A percentile compares a stretch with the other conserved stretches of the same genome.
These are phyloP conservation scores for Micronycteris hirsuta DNA, from an alignment of 2,113 vertebrate genomes.

Conservation along the genomic window DNA sequence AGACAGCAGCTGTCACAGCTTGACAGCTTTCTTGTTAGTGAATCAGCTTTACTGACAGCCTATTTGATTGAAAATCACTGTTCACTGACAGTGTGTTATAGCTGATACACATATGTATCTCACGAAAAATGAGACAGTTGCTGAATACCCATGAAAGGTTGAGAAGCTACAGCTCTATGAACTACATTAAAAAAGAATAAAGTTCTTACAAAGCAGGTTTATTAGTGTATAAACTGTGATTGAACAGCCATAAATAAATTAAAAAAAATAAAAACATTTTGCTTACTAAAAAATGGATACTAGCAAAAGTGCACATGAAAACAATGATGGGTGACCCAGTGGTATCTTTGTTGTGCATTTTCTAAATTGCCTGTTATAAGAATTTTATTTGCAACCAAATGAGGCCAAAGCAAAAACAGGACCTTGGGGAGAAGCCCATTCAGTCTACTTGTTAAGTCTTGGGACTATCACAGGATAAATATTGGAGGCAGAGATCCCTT, in stretches of 20 bases:
- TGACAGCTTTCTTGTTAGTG: constrained; percentile 84
- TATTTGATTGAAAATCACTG: constrained; percentile 82
- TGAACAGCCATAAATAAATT: no score
- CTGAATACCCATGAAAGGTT: constrained; percentile 44
- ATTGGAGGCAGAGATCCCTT: not conserved
- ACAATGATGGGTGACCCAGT: not conserved
- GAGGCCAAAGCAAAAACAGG: not conserved
- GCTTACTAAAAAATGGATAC: not conserved
- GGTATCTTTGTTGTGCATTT: not conserved
- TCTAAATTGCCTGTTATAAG: not conserved
- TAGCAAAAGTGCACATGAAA: not conserved
- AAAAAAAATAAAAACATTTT: not conserved
- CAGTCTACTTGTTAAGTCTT: not conserved
- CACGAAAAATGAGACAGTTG: constrained; percentile 58
- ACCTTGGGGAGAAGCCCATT: not conserved
- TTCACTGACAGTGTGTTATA: constrained; percentile 75
- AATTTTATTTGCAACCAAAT: not conserved
- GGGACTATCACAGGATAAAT: not conserved
- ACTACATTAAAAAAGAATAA: constrained; percentile 49
- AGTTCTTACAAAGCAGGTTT: constrained; percentile 15
- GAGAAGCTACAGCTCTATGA: constrained; percentile 49
- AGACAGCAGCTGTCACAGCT: constrained; percentile 83
- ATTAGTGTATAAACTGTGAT: not conserved
- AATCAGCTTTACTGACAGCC: constrained; percentile 82
- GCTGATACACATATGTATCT: constrained; percentile 79